These are phyloP conservation scores for Conus ventricosus DNA, from an alignment of 1,140 invertebrate genomes.

Conservation along the genomic window DNA sequence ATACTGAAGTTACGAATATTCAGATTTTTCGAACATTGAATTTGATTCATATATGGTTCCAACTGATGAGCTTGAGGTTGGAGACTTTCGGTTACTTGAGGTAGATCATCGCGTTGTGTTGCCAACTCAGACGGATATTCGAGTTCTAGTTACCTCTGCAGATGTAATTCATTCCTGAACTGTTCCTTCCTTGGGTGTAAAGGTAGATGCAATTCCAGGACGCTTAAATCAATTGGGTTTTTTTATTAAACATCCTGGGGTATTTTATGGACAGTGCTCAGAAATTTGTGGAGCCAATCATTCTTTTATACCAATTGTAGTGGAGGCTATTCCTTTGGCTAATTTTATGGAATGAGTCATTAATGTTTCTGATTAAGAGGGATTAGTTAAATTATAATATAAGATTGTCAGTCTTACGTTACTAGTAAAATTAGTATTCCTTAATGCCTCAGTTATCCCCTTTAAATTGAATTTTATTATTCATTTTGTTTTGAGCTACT, in stretches of 20 bases:
- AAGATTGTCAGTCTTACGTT: conserved; percentile 65
- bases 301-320: conserved; percentile 85
- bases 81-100: conserved; percentile 79
- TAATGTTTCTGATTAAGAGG: conserved; percentile 64
- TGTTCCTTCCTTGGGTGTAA: conserved; percentile 80
- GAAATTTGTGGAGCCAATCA: conserved; percentile 87
- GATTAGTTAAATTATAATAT: conserved; percentile 52
- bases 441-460: conserved; percentile 67
- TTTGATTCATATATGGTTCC: conserved; percentile 82
- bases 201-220: conserved; percentile 82
- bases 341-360: conserved; percentile 19
- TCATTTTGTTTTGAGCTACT: conserved; percentile 57
- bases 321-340: conserved; percentile 73
- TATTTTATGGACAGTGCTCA: conserved; percentile 85
- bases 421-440: conserved; percentile 43
- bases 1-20: conserved; percentile 83
- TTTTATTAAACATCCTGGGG: conserved; percentile 77
- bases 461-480: conserved; percentile 76
- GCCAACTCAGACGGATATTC: conserved; percentile 77
- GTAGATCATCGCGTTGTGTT: conserved; percentile 80
- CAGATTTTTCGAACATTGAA: conserved; percentile 78
- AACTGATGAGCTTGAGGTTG: conserved; percentile 68
- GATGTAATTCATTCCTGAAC: conserved; percentile 85
- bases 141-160: conserved; percentile 78
- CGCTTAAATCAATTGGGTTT: conserved; percentile 81